Conservation (phyloP, 2,113 vertebrate species). For the Montifringilla adamsi region DNA sequence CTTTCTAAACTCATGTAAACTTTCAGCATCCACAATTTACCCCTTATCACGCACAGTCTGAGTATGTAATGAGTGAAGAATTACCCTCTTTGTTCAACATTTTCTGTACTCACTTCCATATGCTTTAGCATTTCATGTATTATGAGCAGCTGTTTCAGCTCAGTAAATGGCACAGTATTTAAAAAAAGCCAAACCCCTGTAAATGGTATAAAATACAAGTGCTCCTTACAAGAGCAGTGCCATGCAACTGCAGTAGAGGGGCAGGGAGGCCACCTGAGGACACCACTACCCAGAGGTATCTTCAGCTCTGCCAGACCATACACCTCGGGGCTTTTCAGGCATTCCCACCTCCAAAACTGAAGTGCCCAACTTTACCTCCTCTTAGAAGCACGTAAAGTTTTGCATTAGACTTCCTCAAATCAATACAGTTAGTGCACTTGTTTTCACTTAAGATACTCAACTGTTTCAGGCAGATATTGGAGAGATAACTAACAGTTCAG, state of each 20-base stretch:
- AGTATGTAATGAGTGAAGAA: neutral
- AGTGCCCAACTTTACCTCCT: neutral
- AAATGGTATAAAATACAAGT: neutral
- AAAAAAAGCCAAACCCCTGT: fast-evolving
- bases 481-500: neutral
- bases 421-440: neutral
- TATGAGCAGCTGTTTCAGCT: neutral
- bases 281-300: neutral
- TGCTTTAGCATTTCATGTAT: neutral
- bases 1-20: neutral
- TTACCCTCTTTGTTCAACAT: neutral
- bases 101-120: neutral
- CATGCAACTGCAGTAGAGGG: neutral
- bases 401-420: neutral
- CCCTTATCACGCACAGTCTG: neutral
- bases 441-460: neutral
- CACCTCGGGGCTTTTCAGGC: neutral
- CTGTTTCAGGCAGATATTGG: neutral
- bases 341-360: neutral
- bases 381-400: neutral
- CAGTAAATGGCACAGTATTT: neutral
- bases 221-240: neutral
- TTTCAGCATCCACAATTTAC: neutral
- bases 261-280: neutral
- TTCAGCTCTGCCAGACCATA: neutral